Evolutionary conservation across 2,113 vertebrate genomes (phyloP), one percentile per base, ranked within the genome.

Genomic region (Chionis minor): DNA sequence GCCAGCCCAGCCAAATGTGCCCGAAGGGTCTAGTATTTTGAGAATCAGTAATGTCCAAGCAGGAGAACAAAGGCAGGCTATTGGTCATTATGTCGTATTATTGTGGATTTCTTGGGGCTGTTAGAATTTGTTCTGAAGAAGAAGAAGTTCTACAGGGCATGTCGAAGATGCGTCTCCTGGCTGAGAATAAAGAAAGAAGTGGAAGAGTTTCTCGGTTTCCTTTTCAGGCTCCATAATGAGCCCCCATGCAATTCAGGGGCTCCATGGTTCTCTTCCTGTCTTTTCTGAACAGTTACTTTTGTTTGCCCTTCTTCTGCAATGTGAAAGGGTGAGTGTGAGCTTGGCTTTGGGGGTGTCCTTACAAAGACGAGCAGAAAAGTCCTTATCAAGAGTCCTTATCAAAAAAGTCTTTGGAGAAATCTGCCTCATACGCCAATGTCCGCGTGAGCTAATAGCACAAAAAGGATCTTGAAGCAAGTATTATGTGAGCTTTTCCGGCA

Each of bases 1-100:
- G 49, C 19, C 88, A 88, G 42, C 88, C 88, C 92, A 88, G 75
- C 66, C 55, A 93, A 86, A 62, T 62, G 54, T 83, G 94, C 96
- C 95, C 74, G 90, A 63, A 94, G 96, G 92, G 59, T 54, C 54
- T 82, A 10, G 51, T 90, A 51, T 83, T 93, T 96, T 40, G 51
- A 67, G 88, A 66, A 21, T 85, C 62, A 42, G 40, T 45, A 63
- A 77, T 86, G 70, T 86, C 90, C 54, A 62, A 82, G 55, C 52
- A 54, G 55, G 49, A 93, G 90, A 96, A 95, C 93, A 96, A 97
- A 97, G 51, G 52, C 73, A 77, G 30, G 42, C 66, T 82, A 33
- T 66, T 96, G 95, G 81, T 92, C 62, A 51, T 95, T 82, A 79
- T 84, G 84, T 58, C 81, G 56, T 51, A 19, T 86, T 94, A 72